Base-by-base conservation (phyloP, 2,888 invertebrate species). In the Malacosoma neustria region DNA sequence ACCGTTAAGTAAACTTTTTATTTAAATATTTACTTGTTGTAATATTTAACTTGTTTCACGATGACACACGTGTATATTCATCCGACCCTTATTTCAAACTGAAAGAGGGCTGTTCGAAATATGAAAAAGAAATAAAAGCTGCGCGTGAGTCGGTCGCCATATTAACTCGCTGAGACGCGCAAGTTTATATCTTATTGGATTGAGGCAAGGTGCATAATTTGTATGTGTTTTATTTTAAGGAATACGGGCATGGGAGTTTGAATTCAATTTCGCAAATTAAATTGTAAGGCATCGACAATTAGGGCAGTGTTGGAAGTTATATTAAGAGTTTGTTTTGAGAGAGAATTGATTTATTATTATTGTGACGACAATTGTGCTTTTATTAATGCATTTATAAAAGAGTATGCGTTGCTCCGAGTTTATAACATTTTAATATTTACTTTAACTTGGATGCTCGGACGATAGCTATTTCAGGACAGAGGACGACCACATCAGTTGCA, bases 111-210 rank as follows among this genome's bases (percentile, higher is more conserved):
- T 67, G 68, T 73, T 77, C 68, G 66, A 73, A 67, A 69, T 65
- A 61, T 70, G 77, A 79, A 77, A 61, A 71, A 58, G 60, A 70
- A 72, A 54, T 49, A 71, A 71, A 69, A 60, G 60, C 54, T 59
- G 67, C 70, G 67, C 62, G 48, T 35, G 64, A 47, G 56, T 51
- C 49, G 55, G 43, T 54, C 55, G 74, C 76, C 77, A 77, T 77
- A 52, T 76, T 76, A 67, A 38, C 13, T 29, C 7, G 7, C 3
- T 13, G 12, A 9, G 6, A n/a, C 33, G 32, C 12, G 32, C 13
- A 4, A 36, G 34, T 36, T 35, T 42, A 14, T 36, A 15, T 14
- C 32, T 40, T 48, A 42, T 12, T 2, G 0, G 3, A 3, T 14
- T 34, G 1, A 4, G 1, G 43, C 41, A 52, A 11, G 14, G 47